Conservation (phyloP, 2,113 vertebrate species). For the Callipepla californica region DNA sequence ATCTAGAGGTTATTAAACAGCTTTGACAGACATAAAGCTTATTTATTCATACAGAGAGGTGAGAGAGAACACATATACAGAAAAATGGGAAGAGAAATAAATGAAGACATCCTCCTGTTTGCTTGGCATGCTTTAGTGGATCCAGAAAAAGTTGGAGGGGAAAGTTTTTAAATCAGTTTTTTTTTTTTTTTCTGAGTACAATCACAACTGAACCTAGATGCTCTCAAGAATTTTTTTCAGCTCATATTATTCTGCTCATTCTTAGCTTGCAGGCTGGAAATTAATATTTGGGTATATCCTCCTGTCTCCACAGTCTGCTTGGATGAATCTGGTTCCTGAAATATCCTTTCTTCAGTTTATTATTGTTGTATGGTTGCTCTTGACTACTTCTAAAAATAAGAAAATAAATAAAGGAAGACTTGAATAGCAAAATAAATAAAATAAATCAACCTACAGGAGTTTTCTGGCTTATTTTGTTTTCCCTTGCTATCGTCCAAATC, state of each 20-base stretch:
- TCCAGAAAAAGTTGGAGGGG: background rate
- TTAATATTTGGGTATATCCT: background rate
- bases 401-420: accelerated
- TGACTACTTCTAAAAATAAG: background rate
- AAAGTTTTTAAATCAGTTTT: background rate
- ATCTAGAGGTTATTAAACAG: background rate
- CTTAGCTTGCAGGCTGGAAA: background rate
- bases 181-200: background rate
- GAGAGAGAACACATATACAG: background rate
- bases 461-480: background rate
- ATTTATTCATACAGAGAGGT: background rate
- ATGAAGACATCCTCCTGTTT: background rate
- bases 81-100: background rate
- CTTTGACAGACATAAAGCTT: background rate
- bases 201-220: background rate
- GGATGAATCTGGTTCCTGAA: background rate
- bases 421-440: too few relatives aligned
- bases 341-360: background rate
- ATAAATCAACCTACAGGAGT: background rate
- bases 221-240: background rate
- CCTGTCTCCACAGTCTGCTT: background rate
- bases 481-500: background rate
- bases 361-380: background rate
- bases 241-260: background rate
- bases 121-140: background rate